phyloP scores from a whole-genome alignment of 1,140 invertebrate genomes.

The Grapholita molesta region DNA sequence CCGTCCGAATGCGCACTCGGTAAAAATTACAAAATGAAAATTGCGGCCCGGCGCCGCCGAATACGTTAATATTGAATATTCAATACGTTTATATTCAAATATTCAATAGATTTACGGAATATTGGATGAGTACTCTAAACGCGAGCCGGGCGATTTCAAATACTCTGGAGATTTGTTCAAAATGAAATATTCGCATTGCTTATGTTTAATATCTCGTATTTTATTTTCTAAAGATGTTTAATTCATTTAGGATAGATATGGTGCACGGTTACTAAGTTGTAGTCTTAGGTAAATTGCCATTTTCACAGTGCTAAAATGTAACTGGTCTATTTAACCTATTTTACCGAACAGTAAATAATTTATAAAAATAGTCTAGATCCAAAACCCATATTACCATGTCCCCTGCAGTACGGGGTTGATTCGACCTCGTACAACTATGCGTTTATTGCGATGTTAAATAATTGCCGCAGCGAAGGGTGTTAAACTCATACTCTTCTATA shows the following conservation, averaged over 20 bases:
- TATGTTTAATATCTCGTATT: conserved; percentile 36
- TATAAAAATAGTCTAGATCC: too few relatives aligned
- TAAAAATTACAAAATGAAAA: conserved; percentile 78
- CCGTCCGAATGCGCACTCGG: conserved; percentile 56
- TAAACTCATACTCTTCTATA: too few relatives aligned
- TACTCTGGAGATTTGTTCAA: conserved; percentile 61
- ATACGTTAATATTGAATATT: conserved; percentile 78
- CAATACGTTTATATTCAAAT: conserved; percentile 76
- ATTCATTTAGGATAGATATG: neutral
- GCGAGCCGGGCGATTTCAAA: conserved; percentile 62
- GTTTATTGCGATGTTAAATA: too few relatives aligned
- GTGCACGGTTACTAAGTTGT: neutral
- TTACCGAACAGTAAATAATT: too few relatives aligned
- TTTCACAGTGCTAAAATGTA: too few relatives aligned
- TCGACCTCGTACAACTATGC: too few relatives aligned
- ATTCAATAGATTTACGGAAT: conserved; percentile 75
- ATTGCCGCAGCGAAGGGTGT: too few relatives aligned
- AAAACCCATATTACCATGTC: too few relatives aligned
- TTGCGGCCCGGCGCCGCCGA: conserved; percentile 70
- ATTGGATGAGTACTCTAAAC: conserved; percentile 69
- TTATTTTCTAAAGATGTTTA: neutral
- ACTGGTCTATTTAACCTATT: too few relatives aligned
- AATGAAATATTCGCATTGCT: conserved; percentile 68
- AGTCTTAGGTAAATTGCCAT: too few relatives aligned
- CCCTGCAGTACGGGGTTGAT: too few relatives aligned